Evolutionary conservation across 2,888 invertebrate species (phyloP), one percentile per base, ranked within the genome.

Genomic region (Drosophila glabriapex): DNA sequence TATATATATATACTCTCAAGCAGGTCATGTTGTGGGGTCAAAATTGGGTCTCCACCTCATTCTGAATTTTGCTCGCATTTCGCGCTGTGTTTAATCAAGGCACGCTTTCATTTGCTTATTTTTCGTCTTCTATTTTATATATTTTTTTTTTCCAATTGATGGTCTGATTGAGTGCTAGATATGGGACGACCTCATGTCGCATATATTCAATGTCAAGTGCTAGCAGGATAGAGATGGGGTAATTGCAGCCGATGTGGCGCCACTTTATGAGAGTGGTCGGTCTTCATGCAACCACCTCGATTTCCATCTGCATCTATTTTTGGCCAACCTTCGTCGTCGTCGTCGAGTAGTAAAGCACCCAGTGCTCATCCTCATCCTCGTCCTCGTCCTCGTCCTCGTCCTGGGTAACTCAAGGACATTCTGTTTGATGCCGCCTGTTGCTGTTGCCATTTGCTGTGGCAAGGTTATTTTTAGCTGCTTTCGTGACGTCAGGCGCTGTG

Each of bases 141-240:
- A 2, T 22, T 19, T 52, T 10, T 52, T 10, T 37, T 29, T 37
- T 64, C 60, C 80, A 87, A 85, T 85, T 89, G 85, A 66, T 73
- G 56, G 61, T 60, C 68, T 79, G 70, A 77, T 73, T 80, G 78
- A 82, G 72, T 77, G 82, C 70, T 71, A 87, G 68, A 58, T 70
- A 73, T 61, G 59, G 60, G 61, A 66, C 60, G 67, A 73, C 80
- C 77, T 73, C 71, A 61, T 61, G 63, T 28, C 63, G 58, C 39
- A 56, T 63, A 68, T 68, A 65, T 79, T 83, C 87, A 85, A 86
- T 85, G 89, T 85, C 87, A 83, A 86, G 84, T 79, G 14, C 19
- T 9, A 49, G n/a, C 28, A 35, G 41, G n/a, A 22, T 14, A 14
- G 68, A 43, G 41, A 22, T 14, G 28, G 46, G 14, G 33, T 16